Evolutionary conservation across 1,140 invertebrate species (phyloP).

Genomic region (Chlorops oryzae): DNA sequence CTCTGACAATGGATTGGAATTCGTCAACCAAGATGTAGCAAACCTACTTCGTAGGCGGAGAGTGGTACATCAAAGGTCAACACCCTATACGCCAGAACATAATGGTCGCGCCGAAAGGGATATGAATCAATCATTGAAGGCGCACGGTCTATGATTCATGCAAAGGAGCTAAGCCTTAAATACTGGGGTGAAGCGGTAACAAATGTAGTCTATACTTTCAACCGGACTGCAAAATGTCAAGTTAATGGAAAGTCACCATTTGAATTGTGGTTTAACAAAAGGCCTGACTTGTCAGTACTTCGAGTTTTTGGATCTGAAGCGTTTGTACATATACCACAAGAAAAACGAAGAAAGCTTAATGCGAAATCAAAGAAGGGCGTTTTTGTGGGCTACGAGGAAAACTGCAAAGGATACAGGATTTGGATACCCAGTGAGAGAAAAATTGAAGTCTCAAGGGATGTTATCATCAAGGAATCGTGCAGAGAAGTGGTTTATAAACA

Average conservation of each 20-base stretch:
- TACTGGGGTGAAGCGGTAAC: constrained; percentile 3
- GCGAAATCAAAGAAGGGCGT: neutral
- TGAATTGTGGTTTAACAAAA: constrained; percentile 16
- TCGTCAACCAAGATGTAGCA: too few relatives aligned
- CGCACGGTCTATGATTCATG: constrained; percentile 30
- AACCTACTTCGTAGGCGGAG: too few relatives aligned
- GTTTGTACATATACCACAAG: neutral
- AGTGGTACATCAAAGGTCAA: too few relatives aligned
- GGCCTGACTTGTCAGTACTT: neutral
- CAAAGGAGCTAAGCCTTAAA: constrained; percentile 4
- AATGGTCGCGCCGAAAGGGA: constrained; percentile 31
- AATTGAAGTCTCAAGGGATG: too few relatives aligned
- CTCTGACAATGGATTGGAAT: neutral
- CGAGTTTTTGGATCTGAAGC: constrained; percentile 1
- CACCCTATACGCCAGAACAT: too few relatives aligned
- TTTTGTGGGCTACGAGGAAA: constrained; percentile 2
- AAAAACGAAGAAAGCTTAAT: too few relatives aligned
- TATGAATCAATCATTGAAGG: constrained; percentile 41
- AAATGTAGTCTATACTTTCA: constrained; percentile 28
- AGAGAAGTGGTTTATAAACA: neutral
- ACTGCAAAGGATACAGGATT: neutral
- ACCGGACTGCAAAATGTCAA: constrained; percentile 23
- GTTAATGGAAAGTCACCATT: constrained; percentile 21
- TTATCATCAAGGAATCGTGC: neutral
- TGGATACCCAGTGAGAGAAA: neutral